phyloP scores from a whole-genome alignment of 2,797 vertebrate genomes.

The Siniperca scherzeri region DNA sequence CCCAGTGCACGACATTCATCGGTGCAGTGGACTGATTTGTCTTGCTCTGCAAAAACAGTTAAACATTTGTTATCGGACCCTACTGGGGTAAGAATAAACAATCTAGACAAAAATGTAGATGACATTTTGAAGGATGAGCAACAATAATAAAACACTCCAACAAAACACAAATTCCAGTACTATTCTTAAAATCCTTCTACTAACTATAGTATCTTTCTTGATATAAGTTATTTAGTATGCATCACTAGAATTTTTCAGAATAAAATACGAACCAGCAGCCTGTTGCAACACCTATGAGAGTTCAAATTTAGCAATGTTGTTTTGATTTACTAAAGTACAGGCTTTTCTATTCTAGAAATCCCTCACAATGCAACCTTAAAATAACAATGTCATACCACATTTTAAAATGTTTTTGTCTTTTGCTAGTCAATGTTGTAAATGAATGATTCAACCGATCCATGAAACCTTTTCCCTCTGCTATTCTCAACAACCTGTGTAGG shows the following conservation, averaged over 20 bases:
- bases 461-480: conserved; percentile 46
- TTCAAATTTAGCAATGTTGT: conserved; percentile 28
- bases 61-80: conserved; percentile 80
- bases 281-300: conserved; percentile 19
- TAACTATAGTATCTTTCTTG: conserved; percentile 22
- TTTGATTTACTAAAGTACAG: conserved; percentile 11
- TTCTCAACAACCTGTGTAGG: conserved; percentile 70
- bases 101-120: conserved; percentile 56
- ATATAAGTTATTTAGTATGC: conserved; percentile 35
- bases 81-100: conserved; percentile 64
- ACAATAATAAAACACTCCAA: conserved; percentile 40
- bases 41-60: conserved; percentile 91
- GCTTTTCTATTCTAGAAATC: conserved; percentile 21
- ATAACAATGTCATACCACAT: neutral
- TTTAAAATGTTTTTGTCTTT: conserved; percentile 3
- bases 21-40: conserved; percentile 98
- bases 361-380: conserved; percentile 25
- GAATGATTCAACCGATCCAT: conserved; percentile 51
- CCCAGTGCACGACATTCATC: conserved; percentile 99
- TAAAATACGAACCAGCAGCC: conserved; percentile 42
- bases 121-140: conserved; percentile 66
- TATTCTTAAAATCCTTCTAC: conserved; percentile 31
- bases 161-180: conserved; percentile 30
- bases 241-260: conserved; percentile 25
- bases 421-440: conserved; percentile 43